Percentiles rank a stretch among this genome's conserved stretches.
phyloP scores from a whole-genome alignment of 2,113 vertebrate species.

The Tyto alba region DNA sequence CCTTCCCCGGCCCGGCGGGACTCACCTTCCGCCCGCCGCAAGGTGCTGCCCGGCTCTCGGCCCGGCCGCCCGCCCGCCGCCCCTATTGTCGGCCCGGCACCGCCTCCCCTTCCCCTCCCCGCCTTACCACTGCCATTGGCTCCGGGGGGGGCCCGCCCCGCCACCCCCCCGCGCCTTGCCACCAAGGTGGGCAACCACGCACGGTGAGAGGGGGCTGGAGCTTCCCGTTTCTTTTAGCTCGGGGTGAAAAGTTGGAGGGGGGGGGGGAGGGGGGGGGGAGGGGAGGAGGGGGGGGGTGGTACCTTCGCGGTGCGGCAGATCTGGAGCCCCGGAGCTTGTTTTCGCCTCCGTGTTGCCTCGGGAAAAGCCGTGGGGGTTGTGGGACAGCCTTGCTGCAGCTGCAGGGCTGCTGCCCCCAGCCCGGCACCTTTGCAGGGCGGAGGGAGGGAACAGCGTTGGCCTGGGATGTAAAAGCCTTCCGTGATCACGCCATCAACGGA shows the following conservation, averaged over 20 bases:
- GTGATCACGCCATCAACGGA: background rate
- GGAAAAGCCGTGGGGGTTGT: background rate
- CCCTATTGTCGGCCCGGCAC: background rate
- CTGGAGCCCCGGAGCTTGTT: background rate
- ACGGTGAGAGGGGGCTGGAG: background rate
- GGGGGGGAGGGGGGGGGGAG: no score
- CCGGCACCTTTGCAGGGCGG: background rate
- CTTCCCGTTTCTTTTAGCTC: no score
- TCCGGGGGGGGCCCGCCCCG: background rate
- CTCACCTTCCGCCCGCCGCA: slow-evolving; percentile 40
- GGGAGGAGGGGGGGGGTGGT: background rate
- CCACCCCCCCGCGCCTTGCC: background rate
- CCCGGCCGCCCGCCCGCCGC: background rate
- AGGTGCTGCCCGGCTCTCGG: slow-evolving; percentile 36
- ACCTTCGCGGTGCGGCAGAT: background rate
- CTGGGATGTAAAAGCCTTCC: background rate
- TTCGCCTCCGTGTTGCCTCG: background rate
- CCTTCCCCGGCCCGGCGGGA: background rate
- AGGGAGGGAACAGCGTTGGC: background rate
- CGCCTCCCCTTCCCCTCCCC: background rate
- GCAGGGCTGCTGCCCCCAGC: background rate
- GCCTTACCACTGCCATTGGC: slow-evolving; percentile 11
- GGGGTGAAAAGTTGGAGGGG: no score
- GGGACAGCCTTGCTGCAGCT: background rate
- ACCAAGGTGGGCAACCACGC: background rate